Evolutionary conservation across 2,113 vertebrate species (phyloP).

Genomic region (Macroglossus sobrinus): DNA sequence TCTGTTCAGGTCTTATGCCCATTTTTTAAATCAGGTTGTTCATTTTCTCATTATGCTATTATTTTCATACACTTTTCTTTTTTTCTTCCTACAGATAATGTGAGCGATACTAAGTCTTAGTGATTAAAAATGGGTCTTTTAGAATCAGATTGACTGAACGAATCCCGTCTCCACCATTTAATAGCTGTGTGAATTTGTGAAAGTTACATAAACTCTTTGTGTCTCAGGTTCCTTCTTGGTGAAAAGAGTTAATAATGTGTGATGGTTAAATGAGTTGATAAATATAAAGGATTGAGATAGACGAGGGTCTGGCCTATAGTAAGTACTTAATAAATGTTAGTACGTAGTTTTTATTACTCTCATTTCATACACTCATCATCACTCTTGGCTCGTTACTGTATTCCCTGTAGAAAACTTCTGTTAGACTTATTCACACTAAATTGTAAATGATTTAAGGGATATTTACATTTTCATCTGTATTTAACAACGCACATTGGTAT

Average conservation of each 20-base stretch:
- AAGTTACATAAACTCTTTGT: background rate
- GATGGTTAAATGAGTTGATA: background rate
- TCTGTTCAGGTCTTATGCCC: background rate
- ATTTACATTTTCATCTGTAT: background rate
- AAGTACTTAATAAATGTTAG: background rate
- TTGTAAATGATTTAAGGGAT: background rate
- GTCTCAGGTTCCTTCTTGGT: background rate
- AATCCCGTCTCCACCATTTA: background rate
- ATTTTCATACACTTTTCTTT: background rate
- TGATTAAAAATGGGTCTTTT: background rate
- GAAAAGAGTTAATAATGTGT: background rate
- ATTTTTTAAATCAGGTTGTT: background rate
- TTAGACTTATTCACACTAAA: background rate
- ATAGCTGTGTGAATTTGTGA: background rate
- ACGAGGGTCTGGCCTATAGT: background rate
- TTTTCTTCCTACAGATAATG: background rate
- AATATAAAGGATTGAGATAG: background rate
- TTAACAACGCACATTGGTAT: background rate
- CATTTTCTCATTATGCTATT: background rate
- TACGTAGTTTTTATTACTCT: background rate
- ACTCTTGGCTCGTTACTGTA: background rate
- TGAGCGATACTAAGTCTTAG: background rate
- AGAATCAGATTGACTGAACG: background rate
- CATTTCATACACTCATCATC: background rate
- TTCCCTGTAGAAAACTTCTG: background rate